Base-by-base conservation (phyloP, 2,797 vertebrate genomes). In the Gallinago solitaria region DNA sequence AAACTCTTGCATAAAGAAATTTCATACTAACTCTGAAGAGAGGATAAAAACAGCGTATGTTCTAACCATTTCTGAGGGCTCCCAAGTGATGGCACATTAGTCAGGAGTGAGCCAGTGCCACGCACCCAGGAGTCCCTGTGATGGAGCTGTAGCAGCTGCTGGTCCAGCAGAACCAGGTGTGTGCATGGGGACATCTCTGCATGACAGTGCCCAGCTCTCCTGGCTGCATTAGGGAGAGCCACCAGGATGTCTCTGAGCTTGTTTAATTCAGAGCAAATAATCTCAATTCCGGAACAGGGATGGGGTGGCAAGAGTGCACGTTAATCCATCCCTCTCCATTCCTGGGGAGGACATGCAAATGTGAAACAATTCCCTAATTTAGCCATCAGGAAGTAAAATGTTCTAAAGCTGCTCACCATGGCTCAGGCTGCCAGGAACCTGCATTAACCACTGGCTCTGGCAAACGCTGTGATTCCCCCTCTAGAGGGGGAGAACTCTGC, bases 41-140 rank as follows among this genome's bases (percentile, higher is more conserved):
- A 75, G 16, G 11, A 47, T 67, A 23, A 68, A 81, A 60, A 1
- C 14, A 51, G 45, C 5, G 19, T 33, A 27, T 14, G 23, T 57
- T 68, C 19, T 45, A 41, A 92, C 61, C 32, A 69, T 61, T 82
- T 84, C 67, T 41, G 43, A 68, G 28, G 9, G 47, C 12, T 86
- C n/a, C 12, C 43, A 70, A n/a, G 35, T 28, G 43, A 67, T 18
- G 17, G 16, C 32, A 56, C 25, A 24, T 54, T 47, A 67, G 47
- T 59, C 39, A 64, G 56, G 15, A 61, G 33, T 21, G 24, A 92
- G 79, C 12, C 2, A 5, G 39, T 70, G 33, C 64, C 4, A 5
- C 0, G 0, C 3, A 28, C 16, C 30, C 48, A 23, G 33, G 19
- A 70, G 14, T 67, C 39, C 20, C 43, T 23, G 9, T 1, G 6